Evolutionary conservation across 2,888 invertebrate species (phyloP).

Genomic region (Pteria penguin): DNA sequence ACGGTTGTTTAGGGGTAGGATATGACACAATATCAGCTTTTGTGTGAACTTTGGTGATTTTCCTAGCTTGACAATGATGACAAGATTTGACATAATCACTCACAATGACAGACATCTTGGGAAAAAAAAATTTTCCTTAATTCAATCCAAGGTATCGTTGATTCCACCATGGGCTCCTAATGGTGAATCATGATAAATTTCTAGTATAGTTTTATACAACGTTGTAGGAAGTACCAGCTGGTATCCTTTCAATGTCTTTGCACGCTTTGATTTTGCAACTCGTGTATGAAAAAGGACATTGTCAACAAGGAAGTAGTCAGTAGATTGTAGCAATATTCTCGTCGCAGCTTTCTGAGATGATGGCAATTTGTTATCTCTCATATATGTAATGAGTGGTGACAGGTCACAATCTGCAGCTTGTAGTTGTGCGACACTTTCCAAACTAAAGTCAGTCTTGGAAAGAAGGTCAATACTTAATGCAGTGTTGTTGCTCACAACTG

Average conservation of each 20-base stretch:
- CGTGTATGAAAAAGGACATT: constrained; percentile 31
- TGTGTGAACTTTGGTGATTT: constrained; percentile 25
- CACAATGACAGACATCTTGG: constrained; percentile 14
- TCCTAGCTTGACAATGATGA: constrained; percentile 22
- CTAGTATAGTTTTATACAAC: not conserved
- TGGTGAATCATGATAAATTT: constrained; percentile 44
- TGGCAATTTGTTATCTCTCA: constrained; percentile 23
- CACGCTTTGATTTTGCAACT: constrained; percentile 2
- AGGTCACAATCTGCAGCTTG: not conserved
- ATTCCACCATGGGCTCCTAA: constrained; percentile 44
- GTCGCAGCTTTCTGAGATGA: constrained; percentile 43
- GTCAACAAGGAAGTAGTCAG: constrained; percentile 39
- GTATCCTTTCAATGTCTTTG: constrained; percentile 1
- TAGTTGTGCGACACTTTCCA: not conserved
- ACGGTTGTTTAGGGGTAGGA: constrained; percentile 44
- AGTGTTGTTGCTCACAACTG: not conserved
- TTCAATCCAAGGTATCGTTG: constrained; percentile 43
- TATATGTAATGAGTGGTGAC: constrained; percentile 20
- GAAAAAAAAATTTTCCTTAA: constrained; percentile 41
- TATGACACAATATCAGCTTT: constrained; percentile 36
- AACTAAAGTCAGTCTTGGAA: not conserved
- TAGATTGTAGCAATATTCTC: constrained; percentile 29
- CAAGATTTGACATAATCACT: constrained; percentile 38
- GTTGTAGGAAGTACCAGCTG: not conserved
- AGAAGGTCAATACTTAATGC: constrained; percentile 1